Base-by-base conservation (phyloP, 2,888 invertebrate species). In the Bellardia bayeri region DNA sequence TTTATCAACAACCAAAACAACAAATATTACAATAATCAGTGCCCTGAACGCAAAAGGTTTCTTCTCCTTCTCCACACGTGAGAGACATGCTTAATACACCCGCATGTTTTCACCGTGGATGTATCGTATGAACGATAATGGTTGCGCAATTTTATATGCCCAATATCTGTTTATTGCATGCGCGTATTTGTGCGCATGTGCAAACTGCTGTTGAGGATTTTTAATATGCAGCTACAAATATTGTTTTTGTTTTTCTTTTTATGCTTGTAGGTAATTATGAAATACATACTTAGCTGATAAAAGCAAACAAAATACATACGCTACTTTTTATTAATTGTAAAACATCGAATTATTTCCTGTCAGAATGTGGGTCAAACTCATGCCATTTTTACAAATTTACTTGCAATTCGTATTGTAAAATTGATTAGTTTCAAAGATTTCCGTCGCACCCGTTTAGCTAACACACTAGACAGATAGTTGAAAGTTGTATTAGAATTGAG, bases 251-350 rank as follows among this genome's bases (percentile, higher is more conserved):
- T 64, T 64, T 56, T 16, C 7, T 45, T 68, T 42, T 68, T 42
- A 13, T 30, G 16, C 23, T 30, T 33, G 23, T 2, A 40, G 30
- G 42, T 76, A 63, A 11, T 66, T 78, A 56, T 66, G 14, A 40
- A 80, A 51, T 56, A 40, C 13, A 49, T 37, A 4, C 40, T 23
- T 80, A 54, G 33, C 64, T 42, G 30, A 7, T 6, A 37, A 45
- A n/a, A 72, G 30, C 23, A 16, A 2, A 51, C 3, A 61, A 74
- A 68, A 76, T 76, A 83, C 83, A 76, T 76, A 83, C 83, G 83
- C 80, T 85, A 80, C 66, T 84, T 79, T 84, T 83, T 78, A 78
- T 78, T 83, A 83, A 79, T 81, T 82, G 61, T 82, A 49, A 75
- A 68, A 74, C 72, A 58, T 56, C 9, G 49, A 81, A 79, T 81